Percentiles rank a stretch among this genome's conserved stretches.
phyloP scores from a whole-genome alignment of 2,888 invertebrate genomes.

The Anarsia innoxiella region DNA sequence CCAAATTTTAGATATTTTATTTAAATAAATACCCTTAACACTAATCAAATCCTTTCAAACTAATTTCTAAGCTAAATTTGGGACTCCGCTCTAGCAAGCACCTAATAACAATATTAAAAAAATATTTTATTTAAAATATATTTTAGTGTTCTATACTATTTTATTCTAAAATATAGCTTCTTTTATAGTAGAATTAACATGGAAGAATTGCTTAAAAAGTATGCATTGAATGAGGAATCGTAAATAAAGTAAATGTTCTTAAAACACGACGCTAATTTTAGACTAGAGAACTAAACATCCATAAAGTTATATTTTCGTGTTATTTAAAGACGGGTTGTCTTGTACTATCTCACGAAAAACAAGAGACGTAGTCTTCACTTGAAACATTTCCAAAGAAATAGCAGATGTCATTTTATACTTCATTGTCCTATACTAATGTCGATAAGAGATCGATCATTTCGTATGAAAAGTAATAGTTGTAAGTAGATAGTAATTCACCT shows the following conservation, averaged over 20 bases:
- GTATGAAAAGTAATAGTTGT: too few relatives aligned
- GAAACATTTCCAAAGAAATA: too few relatives aligned
- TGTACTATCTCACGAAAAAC: too few relatives aligned
- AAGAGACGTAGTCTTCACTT: too few relatives aligned
- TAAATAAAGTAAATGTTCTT: slow-evolving; percentile 29
- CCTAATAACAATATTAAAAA: slow-evolving; percentile 49
- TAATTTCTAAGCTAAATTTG: slow-evolving; percentile 46
- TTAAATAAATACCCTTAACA: slow-evolving; percentile 56
- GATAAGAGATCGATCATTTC: too few relatives aligned
- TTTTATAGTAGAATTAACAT: slow-evolving; percentile 42
- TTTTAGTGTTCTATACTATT: slow-evolving; percentile 39
- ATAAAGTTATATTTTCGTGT: slow-evolving; percentile 42
- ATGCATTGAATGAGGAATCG: slow-evolving; percentile 37
- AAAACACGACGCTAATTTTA: slow-evolving; percentile 50
- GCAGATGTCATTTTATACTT: too few relatives aligned
- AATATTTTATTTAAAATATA: slow-evolving; percentile 29
- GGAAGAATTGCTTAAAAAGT: slow-evolving; percentile 60
- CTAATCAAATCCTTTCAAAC: slow-evolving; percentile 61
- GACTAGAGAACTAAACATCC: slow-evolving; percentile 67
- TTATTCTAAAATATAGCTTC: slow-evolving; percentile 62
- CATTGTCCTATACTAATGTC: too few relatives aligned
- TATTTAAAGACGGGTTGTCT: too few relatives aligned
- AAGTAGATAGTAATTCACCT: too few relatives aligned
- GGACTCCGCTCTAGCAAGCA: slow-evolving; percentile 56
- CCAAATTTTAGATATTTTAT: slow-evolving; percentile 38